phyloP scores from a whole-genome alignment of 2,888 invertebrate genomes.

The Acronicta psi region DNA sequence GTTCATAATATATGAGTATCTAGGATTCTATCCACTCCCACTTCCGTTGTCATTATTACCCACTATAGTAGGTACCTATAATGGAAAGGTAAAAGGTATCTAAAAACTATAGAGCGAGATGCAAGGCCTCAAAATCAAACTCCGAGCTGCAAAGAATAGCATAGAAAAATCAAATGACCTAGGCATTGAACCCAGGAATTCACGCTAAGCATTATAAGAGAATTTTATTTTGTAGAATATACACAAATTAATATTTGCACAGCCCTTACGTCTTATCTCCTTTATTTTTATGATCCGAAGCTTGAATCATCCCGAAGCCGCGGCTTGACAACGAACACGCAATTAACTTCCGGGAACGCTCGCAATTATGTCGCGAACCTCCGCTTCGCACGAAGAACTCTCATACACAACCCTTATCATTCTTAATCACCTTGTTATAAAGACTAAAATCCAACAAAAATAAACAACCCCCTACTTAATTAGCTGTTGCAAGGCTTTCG shows the following conservation, averaged over 20 bases:
- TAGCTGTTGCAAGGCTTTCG: constrained; percentile 41
- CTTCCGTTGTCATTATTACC: no score
- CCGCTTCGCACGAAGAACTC: constrained; percentile 45
- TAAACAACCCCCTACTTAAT: constrained; percentile 21
- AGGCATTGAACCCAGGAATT: no score
- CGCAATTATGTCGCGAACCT: constrained; percentile 64
- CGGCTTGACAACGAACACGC: constrained; percentile 69
- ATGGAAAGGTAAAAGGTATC: no score
- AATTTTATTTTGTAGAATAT: neutral
- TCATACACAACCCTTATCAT: constrained; percentile 17
- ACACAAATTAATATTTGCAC: constrained; percentile 28
- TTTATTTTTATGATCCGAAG: constrained; percentile 50
- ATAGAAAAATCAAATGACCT: no score
- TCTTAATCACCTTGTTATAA: constrained; percentile 15
- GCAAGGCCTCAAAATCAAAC: no score
- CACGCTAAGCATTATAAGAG: no score
- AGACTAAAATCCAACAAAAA: constrained; percentile 27
- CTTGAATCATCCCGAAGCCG: constrained; percentile 66
- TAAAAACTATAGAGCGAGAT: no score
- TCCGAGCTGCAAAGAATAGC: no score
- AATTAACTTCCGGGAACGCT: constrained; percentile 73
- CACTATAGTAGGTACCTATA: no score
- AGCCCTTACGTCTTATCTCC: constrained; percentile 40
- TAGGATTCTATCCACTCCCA: no score
- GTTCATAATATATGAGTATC: no score